Percentiles rank a stretch among this genome's conserved stretches.
Conservation (phyloP, 2,888 invertebrate species). For the Pheosia gnoma region DNA sequence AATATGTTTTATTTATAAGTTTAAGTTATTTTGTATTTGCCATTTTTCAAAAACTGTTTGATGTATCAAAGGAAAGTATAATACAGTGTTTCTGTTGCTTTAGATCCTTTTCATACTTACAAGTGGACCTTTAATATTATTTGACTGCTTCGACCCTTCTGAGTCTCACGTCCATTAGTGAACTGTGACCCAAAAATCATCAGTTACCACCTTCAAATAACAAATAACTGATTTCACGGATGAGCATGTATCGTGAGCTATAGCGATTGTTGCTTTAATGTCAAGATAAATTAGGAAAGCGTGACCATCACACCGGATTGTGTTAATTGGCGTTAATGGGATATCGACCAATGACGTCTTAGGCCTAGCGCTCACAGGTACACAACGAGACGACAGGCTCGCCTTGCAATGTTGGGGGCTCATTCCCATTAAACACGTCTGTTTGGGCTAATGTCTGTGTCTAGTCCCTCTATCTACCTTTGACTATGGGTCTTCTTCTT, state of each 20-base stretch:
- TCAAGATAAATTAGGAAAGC: slow-evolving; percentile 15
- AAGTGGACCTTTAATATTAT: background rate
- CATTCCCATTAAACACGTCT: no score
- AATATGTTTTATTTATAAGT: no score
- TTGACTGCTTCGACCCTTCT: background rate
- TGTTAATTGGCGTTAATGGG: slow-evolving; percentile 62
- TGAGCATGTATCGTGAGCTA: slow-evolving; percentile 14
- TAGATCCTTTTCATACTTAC: no score
- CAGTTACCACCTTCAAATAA: background rate
- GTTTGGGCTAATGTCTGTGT: no score
- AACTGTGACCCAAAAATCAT: slow-evolving; percentile 5
- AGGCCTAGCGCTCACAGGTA: slow-evolving; percentile 7
- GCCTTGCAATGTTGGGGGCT: no score
- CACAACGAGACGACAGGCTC: no score
- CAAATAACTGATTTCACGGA: slow-evolving; percentile 7
- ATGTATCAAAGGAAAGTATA: no score
- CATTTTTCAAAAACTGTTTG: no score
- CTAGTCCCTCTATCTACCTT: no score
- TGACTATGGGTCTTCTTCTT: no score
- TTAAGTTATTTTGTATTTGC: no score
- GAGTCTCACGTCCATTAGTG: slow-evolving; percentile 4
- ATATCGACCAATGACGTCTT: slow-evolving; percentile 51
- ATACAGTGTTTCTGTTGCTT: no score
- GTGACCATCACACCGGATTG: slow-evolving; percentile 41
- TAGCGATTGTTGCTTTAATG: slow-evolving; percentile 14